Evolutionary conservation across 35 echinoderm and acorn worm genomes (phyloP).

Genomic region (Lytechinus pictus): DNA sequence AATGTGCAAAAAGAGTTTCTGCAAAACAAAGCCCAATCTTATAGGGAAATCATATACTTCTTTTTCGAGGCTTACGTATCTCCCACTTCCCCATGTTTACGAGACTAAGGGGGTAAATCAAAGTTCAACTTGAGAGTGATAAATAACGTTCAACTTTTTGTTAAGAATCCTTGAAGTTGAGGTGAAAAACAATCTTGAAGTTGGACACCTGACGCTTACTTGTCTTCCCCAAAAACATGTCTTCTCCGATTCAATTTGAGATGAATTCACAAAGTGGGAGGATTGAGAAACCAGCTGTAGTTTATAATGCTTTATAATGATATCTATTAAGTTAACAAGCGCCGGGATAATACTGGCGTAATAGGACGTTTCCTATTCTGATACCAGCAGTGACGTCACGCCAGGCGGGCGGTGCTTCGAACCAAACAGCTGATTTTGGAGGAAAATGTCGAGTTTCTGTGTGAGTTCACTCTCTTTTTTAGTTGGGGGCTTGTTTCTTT

Average conservation of each 20-base stretch:
- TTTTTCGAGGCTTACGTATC: not conserved
- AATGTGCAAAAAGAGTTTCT: no score
- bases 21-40: no score
- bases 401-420: not conserved
- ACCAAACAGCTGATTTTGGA: not conserved
- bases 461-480: no score
- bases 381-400: not conserved
- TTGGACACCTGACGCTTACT: not conserved
- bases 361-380: not conserved
- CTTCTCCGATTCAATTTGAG: not conserved
- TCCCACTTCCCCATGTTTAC: not conserved
- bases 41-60: no score
- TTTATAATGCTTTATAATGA: not conserved
- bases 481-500: no score
- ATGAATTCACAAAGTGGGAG: not conserved
- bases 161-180: not conserved
- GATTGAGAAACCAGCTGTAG: not conserved
- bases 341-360: not conserved
- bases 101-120: not conserved
- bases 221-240: not conserved
- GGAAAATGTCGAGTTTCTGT: no score
- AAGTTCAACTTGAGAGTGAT: not conserved
- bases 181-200: not conserved
- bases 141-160: not conserved
- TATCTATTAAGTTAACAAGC: not conserved